These are phyloP conservation scores for Labeo catla DNA, from an alignment of 2,113 vertebrate species.

Conservation along the genomic window DNA sequence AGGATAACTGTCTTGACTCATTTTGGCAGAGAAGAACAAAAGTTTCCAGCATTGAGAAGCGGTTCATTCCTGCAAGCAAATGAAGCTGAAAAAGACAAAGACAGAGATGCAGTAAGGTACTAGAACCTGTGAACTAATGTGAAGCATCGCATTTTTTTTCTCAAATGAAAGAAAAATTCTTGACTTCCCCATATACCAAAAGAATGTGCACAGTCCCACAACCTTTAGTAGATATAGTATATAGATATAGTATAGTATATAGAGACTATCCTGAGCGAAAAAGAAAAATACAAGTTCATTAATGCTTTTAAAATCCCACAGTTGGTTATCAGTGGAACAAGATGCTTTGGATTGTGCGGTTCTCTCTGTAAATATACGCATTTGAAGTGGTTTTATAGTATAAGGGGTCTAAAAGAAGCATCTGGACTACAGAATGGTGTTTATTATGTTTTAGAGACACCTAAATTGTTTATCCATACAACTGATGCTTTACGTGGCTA, in stretches of 20 bases:
- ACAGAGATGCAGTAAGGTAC: constrained; percentile 19
- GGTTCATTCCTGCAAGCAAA: neutral
- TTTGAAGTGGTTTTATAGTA: neutral
- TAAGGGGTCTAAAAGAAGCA: neutral
- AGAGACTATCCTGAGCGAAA: neutral
- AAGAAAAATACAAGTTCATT: neutral
- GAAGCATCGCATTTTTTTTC: neutral
- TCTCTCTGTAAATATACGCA: neutral
- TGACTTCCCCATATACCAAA: neutral
- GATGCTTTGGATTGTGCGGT: neutral
- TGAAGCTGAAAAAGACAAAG: neutral
- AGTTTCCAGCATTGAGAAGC: constrained; percentile 3
- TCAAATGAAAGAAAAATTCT: neutral
- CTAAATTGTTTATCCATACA: neutral
- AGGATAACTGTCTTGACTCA: neutral
- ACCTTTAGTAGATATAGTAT: too few species aligned
- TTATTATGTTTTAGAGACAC: neutral
- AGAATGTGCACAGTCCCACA: neutral
- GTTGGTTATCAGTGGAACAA: neutral
- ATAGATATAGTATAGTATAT: too few species aligned
- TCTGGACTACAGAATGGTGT: neutral
- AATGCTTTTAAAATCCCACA: neutral
- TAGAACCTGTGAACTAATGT: neutral
- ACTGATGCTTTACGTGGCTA: neutral
- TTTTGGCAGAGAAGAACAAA: neutral